Base-by-base conservation (phyloP, 1,140 invertebrate species). In the Megalopta genalis region DNA sequence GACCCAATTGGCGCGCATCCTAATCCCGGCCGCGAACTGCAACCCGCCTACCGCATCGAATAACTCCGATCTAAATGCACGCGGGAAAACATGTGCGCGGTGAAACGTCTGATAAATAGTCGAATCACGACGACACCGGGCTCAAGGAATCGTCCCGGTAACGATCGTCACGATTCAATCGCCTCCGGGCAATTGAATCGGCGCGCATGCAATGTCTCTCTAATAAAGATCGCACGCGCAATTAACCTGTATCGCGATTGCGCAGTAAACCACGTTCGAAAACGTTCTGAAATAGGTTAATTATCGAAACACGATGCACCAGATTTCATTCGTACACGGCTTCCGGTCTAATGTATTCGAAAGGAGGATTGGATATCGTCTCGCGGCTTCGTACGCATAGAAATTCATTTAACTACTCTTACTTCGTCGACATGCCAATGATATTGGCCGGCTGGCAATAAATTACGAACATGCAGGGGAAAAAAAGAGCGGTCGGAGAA, bases 111-210 rank as follows among this genome's bases (percentile, higher is more conserved):
- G 75, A 60, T 57, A 68, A 71, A 78, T 71, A 64, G 39, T 12
- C n/a, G 21, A 27, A 60, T 3, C 37, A 14, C 39, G 42, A 83
- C 66, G 62, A 82, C 69, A 46, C 66, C 14, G 8, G n/a, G 21
- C 5, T 16, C 16, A 67, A 81, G 71, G 81, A 63, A 52, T 57
- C 32, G 60, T n/a, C 66, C 57, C 65, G 42, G 75, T 39, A 49
- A 79, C 77, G 52, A 79, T 64, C 64, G 78, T 78, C 75, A 65
- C 72, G 74, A 66, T 83, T 46, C 42, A 39, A 21, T 12, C 23
- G 69, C 82, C 75, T 73, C 32, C n/a, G 27, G 75, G 75, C 75
- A 32, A 79, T 79, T 67, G 64, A n/a, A 71, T 54, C 42, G 59
- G 0, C 39, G 23, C 23, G 25, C 37, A 68, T 60, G 64, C 25